phyloP scores from a whole-genome alignment of 2,797 vertebrate genomes.

The Myotis planiceps region DNA sequence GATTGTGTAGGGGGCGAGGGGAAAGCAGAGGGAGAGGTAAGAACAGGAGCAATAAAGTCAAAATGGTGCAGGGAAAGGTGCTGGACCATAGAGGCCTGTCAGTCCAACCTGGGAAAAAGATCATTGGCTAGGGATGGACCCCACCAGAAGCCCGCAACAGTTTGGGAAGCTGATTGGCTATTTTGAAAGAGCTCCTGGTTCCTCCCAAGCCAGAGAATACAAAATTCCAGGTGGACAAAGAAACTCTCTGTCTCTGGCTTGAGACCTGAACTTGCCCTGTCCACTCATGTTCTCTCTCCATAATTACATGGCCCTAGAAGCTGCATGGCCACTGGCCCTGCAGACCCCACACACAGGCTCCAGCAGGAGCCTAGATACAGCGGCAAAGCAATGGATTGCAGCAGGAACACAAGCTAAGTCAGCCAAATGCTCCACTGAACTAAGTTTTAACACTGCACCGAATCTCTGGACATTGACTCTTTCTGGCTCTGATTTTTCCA shows the following conservation, averaged over 20 bases:
- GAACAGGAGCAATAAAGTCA: not conserved
- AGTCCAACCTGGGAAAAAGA: not conserved
- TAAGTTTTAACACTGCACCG: not conserved
- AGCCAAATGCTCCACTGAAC: not conserved
- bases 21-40: not conserved
- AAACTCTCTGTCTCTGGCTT: not conserved
- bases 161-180: not conserved
- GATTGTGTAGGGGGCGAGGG: not conserved
- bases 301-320: not conserved
- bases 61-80: not conserved
- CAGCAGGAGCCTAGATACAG: not conserved
- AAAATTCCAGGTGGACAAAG: not conserved
- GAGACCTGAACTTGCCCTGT: not conserved
- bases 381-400: not conserved
- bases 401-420: not conserved
- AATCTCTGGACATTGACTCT: not conserved
- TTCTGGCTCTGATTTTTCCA: not conserved
- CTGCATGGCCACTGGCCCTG: not conserved
- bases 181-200: not conserved
- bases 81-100: not conserved
- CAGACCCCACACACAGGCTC: not conserved
- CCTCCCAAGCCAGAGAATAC: not conserved
- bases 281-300: not conserved
- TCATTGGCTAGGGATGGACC: not conserved
- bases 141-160: not conserved